These are phyloP conservation scores for Phataginus tricuspis DNA, from an alignment of 2,797 vertebrate species.

Conservation along the genomic window DNA sequence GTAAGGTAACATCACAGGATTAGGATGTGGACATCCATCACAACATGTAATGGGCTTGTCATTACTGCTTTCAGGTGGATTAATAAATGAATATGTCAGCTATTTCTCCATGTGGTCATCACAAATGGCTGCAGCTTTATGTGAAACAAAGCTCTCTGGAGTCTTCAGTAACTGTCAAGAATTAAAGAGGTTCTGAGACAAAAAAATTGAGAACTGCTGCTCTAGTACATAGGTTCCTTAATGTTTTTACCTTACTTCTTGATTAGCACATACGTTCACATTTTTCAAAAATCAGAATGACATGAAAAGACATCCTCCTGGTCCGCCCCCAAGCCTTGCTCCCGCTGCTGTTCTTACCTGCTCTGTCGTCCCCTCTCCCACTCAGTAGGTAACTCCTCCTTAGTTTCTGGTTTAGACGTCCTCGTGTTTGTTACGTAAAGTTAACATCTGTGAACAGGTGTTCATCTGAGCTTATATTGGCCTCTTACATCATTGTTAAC, in stretches of 20 bases:
- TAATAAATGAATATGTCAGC: neutral
- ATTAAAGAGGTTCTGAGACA: neutral
- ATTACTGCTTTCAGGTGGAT: neutral
- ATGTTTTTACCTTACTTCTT: neutral
- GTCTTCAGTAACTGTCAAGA: neutral
- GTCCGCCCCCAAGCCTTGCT: too few species aligned
- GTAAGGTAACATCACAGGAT: neutral
- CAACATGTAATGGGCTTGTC: fast-evolving
- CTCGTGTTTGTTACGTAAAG: neutral
- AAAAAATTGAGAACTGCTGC: neutral
- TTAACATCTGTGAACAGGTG: neutral
- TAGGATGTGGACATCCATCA: neutral
- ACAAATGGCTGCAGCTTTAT: neutral
- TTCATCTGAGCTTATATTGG: neutral
- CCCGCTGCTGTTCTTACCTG: neutral
- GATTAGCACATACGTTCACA: fast-evolving
- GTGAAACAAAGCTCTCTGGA: neutral
- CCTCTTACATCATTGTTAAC: neutral
- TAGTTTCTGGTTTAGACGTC: neutral
- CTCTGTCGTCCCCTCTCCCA: neutral
- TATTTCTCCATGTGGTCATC: neutral
- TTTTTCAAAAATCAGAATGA: neutral
- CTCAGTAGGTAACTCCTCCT: neutral
- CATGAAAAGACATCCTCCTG: neutral
- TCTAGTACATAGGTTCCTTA: neutral